A percentile compares a stretch with the other conserved stretches of the same genome.
Conservation (phyloP, 1,140 invertebrate genomes). For the Adoxophyes honmai region DNA sequence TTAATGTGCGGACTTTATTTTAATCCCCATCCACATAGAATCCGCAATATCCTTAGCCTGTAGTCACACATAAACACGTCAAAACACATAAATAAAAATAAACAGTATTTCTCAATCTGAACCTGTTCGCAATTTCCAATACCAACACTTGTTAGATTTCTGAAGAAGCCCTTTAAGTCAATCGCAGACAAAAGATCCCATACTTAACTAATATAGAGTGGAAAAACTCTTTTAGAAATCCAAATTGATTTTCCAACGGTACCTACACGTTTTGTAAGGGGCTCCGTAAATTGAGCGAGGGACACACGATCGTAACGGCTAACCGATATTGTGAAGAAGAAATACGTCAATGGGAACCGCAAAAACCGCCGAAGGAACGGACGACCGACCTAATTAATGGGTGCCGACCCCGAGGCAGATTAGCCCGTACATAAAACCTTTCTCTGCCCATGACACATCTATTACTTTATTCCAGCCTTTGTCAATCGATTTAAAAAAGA, state of each 20-base stretch:
- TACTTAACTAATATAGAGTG: too few relatives aligned
- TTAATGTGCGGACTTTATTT: too few relatives aligned
- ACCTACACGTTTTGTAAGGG: slow-evolving; percentile 5
- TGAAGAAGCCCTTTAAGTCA: too few relatives aligned
- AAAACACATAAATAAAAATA: too few relatives aligned
- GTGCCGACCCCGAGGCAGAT: slow-evolving; percentile 45
- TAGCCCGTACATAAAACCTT: slow-evolving; percentile 61
- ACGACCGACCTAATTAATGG: slow-evolving; percentile 58
- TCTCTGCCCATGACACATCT: slow-evolving; percentile 48
- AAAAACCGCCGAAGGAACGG: slow-evolving; percentile 47
- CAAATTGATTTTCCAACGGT: not conserved
- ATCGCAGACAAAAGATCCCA: too few relatives aligned
- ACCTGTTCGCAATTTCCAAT: too few relatives aligned
- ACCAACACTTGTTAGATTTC: too few relatives aligned
- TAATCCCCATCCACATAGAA: too few relatives aligned
- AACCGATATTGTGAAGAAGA: slow-evolving; percentile 15
- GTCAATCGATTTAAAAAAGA: slow-evolving; percentile 2
- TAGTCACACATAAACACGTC: too few relatives aligned
- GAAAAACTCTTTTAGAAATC: too few relatives aligned
- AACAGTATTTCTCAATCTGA: too few relatives aligned
- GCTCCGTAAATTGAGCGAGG: slow-evolving; percentile 8
- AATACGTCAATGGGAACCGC: slow-evolving; percentile 49
- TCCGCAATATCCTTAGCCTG: too few relatives aligned
- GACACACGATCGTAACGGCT: slow-evolving; percentile 16
- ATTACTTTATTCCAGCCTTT: slow-evolving; percentile 30